These are phyloP conservation scores for Scartelaos histophorus DNA, from an alignment of 2,113 vertebrate genomes.

Conservation along the genomic window DNA sequence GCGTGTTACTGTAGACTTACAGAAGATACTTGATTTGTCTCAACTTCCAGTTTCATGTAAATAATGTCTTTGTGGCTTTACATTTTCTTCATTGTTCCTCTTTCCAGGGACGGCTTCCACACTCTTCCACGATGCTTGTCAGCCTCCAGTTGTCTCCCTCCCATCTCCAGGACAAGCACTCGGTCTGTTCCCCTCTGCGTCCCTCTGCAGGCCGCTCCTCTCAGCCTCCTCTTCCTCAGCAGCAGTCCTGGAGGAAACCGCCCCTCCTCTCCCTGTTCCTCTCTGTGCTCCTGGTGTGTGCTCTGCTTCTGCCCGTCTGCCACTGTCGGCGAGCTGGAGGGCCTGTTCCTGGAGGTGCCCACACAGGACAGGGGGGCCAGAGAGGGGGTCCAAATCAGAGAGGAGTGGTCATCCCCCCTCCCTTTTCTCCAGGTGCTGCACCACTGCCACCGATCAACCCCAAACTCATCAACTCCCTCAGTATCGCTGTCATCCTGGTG, in stretches of 20 bases:
- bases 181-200: slow-evolving; percentile 39
- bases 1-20: too few relatives aligned
- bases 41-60: too few relatives aligned
- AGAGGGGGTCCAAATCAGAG: slow-evolving; percentile 61
- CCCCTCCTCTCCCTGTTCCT: slow-evolving; percentile 55
- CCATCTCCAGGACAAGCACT: slow-evolving; percentile 68
- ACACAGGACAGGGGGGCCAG: slow-evolving; percentile 47
- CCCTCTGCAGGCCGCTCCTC: slow-evolving; percentile 23
- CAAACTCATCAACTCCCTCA: slow-evolving; percentile 81
- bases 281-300: slow-evolving; percentile 52
- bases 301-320: slow-evolving; percentile 67
- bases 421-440: slow-evolving; percentile 66
- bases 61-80: background rate
- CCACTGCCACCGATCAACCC: slow-evolving; percentile 59
- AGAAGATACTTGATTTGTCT: too few relatives aligned
- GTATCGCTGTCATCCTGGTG: slow-evolving; percentile 95
- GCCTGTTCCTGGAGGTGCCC: slow-evolving; percentile 51
- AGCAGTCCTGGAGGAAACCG: slow-evolving; percentile 36
- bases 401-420: slow-evolving; percentile 70
- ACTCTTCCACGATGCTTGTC: slow-evolving; percentile 81
- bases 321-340: slow-evolving; percentile 69
- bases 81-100: slow-evolving; percentile 25
- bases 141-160: slow-evolving; percentile 75
- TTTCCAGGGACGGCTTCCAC: slow-evolving; percentile 76
- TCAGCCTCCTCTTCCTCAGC: slow-evolving; percentile 20